Evolutionary conservation across 2,797 vertebrate genomes (phyloP).

Genomic region (Oreochromis grahami): DNA sequence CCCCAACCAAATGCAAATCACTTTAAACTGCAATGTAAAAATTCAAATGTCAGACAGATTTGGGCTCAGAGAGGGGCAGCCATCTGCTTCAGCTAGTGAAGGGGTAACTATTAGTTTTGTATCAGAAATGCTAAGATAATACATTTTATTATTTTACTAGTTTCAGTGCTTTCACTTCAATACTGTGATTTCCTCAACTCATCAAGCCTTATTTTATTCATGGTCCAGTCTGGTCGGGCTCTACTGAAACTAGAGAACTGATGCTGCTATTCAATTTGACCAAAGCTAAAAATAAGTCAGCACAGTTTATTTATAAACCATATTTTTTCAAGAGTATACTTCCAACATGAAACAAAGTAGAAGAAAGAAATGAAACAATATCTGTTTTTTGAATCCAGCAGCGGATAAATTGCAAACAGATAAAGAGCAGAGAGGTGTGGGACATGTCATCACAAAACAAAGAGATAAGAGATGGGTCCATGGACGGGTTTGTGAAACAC

Average conservation of each 20-base stretch:
- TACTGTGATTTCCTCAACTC: not conserved
- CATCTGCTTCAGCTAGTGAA: not conserved
- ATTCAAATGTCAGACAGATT: not conserved
- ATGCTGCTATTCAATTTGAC: not conserved
- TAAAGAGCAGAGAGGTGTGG: not conserved
- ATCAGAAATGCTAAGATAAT: not conserved
- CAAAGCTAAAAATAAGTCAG: not conserved
- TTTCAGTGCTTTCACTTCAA: not conserved
- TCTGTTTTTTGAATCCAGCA: not conserved
- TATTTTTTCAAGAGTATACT: not conserved
- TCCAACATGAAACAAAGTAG: not conserved
- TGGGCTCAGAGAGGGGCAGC: not conserved
- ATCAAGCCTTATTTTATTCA: not conserved
- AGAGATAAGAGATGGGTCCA: accelerated
- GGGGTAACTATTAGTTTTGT: not conserved
- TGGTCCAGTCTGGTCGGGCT: accelerated
- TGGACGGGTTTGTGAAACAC: not conserved
- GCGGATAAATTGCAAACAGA: not conserved
- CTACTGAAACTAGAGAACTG: accelerated
- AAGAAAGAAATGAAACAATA: not conserved
- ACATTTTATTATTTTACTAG: accelerated
- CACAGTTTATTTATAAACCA: not conserved
- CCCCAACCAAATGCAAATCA: not conserved
- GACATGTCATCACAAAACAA: not conserved
- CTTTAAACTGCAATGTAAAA: not conserved